These are phyloP conservation scores for Pelochelys cantorii DNA, from an alignment of 2,797 vertebrate genomes.

Conservation along the genomic window DNA sequence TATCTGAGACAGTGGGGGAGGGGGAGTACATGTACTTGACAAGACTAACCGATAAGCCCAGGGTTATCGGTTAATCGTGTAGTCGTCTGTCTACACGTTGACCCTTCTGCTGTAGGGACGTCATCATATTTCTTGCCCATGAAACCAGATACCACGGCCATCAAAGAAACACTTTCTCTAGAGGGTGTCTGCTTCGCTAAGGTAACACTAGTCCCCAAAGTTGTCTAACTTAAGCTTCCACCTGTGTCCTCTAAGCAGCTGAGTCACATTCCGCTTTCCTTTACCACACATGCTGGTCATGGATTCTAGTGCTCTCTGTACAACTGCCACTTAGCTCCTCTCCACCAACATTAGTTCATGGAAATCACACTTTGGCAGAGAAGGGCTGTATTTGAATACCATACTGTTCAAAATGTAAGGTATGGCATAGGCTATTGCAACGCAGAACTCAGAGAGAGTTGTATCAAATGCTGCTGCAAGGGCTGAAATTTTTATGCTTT, in stretches of 20 bases:
- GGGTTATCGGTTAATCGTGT: no score
- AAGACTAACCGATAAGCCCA: no score
- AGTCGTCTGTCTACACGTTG: no score
- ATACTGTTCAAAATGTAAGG: constrained; percentile 18
- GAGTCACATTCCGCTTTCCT: background rate
- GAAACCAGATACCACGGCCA: background rate
- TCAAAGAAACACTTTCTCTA: background rate
- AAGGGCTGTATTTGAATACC: fast-evolving
- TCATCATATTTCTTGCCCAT: background rate
- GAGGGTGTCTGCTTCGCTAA: fast-evolving
- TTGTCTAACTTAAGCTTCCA: fast-evolving
- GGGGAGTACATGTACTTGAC: no score
- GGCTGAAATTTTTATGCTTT: constrained; percentile 66
- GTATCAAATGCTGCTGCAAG: constrained; percentile 67
- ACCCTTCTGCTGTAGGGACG: no score
- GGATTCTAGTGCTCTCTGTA: background rate
- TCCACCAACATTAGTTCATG: background rate
- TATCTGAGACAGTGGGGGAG: no score
- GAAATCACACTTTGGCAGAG: background rate
- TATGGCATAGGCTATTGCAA: background rate
- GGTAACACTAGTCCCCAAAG: background rate
- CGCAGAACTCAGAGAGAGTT: background rate
- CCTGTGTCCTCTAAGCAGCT: fast-evolving
- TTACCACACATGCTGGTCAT: background rate
- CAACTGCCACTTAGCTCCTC: background rate